Base-by-base conservation (phyloP, 2,888 invertebrate genomes). In the Mythimna ferrago region DNA sequence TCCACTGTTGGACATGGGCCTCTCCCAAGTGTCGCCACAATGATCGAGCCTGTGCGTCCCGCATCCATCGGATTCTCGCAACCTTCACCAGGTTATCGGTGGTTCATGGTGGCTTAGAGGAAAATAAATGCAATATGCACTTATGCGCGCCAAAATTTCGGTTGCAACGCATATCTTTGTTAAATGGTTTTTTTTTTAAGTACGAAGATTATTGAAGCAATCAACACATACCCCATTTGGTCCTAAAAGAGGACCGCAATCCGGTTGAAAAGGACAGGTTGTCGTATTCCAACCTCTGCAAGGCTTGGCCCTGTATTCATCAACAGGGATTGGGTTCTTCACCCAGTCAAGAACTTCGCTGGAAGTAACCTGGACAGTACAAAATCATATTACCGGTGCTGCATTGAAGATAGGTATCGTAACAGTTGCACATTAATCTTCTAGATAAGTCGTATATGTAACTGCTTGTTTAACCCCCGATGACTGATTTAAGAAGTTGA, bases 341-440 rank as follows among this genome's bases (percentile, higher is more conserved):
- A 97, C 92, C 97, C 97, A 97, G 61, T 97, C 94, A 10, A 97
- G 88, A 0, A 97, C 97, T 79, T 96, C 95, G 10, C 88, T 85
- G 0, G 94, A 87, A 65, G 94, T 94, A 0, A 96, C 96, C 96
- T 96, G 85, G 0, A 32, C 2, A 65, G 56, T 14, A 14, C 14
- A 16, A 56, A 44, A 51, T 0, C 1, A 41, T 2, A 41, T 16
- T 14, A 61, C 4, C 41, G 7, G 3, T 41, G 41, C 7, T 41
- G 61, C 41, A 41, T 38, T 38, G 58, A 35, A 35, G 19, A 58
- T 3, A 58, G 9, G 35, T 19, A 7, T 58, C 0, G 44, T 0
- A 35, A 19, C 35, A 9, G 7, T 48, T 19, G 16, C 16, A 48
- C 16, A 16, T 48, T 14, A 6, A 19, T 48, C 16, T 48, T 48